phyloP scores from a whole-genome alignment of 2,113 vertebrate genomes.

The Anarhynchus alexandrinus region DNA sequence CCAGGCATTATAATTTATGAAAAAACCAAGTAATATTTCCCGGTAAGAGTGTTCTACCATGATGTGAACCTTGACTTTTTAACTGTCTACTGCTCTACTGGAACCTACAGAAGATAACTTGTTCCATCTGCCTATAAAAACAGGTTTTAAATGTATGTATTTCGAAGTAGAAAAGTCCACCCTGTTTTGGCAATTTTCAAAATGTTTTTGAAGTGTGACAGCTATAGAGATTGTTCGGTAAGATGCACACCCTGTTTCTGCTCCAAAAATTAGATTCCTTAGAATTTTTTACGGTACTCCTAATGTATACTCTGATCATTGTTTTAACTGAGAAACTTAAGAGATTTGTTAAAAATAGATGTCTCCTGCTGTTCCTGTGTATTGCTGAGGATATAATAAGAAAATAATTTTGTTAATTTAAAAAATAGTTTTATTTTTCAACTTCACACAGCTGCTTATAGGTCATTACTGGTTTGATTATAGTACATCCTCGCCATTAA shows the following conservation, averaged over 20 bases:
- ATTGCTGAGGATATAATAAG: neutral
- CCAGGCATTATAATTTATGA: neutral
- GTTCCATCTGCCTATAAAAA: neutral
- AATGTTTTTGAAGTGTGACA: neutral
- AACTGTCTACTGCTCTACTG: neutral
- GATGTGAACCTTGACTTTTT: neutral
- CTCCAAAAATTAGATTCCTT: neutral
- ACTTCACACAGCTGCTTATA: accelerated
- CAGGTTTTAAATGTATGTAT: neutral
- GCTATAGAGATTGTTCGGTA: neutral
- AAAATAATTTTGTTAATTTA: neutral
- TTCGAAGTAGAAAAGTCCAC: neutral
- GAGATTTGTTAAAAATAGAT: neutral
- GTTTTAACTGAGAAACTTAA: neutral
- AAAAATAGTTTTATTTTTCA: neutral
- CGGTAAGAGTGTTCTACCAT: neutral
- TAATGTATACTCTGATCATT: neutral
- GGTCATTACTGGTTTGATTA: neutral
- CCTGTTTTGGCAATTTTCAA: neutral
- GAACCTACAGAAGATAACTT: neutral
- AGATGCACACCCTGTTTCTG: neutral
- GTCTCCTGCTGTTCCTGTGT: neutral
- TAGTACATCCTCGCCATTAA: neutral
- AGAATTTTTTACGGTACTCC: neutral
- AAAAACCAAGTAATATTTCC: neutral